A percentile compares a stretch with the other conserved stretches of the same genome.
phyloP scores from a whole-genome alignment of 2,888 invertebrate species.

The Eudemis profundana region DNA sequence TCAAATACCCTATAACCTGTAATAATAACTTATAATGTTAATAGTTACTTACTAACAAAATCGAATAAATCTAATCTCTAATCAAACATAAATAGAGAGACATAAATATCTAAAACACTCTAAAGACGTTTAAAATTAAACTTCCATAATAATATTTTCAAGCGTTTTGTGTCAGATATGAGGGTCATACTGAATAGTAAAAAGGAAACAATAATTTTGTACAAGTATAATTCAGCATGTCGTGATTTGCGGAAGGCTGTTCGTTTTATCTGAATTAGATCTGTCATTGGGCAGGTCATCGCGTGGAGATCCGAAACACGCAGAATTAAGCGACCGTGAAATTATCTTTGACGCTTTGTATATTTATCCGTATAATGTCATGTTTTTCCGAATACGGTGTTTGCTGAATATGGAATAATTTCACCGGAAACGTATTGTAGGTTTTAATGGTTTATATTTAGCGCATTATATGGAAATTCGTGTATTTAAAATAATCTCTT shows the following conservation, averaged over 20 bases:
- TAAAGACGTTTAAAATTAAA: too few species aligned
- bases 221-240: too few species aligned
- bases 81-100: too few species aligned
- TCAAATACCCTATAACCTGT: too few species aligned
- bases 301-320: constrained; percentile 61
- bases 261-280: constrained; percentile 66
- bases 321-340: constrained; percentile 69
- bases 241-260: constrained; percentile 49
- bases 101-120: too few species aligned
- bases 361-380: constrained; percentile 18
- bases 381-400: constrained; percentile 12
- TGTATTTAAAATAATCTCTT: not conserved
- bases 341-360: constrained; percentile 44
- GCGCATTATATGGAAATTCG: not conserved
- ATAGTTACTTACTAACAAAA: too few species aligned
- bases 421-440: constrained; percentile 28
- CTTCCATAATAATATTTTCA: too few species aligned
- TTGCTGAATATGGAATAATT: constrained; percentile 22
- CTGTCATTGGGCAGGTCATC: constrained; percentile 61
- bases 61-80: too few species aligned
- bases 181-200: too few species aligned
- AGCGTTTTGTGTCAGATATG: too few species aligned
- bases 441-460: not conserved
- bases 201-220: too few species aligned
- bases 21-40: too few species aligned